Evolutionary conservation across 2,888 invertebrate genomes (phyloP).

Genomic region (Brenthis daphne): DNA sequence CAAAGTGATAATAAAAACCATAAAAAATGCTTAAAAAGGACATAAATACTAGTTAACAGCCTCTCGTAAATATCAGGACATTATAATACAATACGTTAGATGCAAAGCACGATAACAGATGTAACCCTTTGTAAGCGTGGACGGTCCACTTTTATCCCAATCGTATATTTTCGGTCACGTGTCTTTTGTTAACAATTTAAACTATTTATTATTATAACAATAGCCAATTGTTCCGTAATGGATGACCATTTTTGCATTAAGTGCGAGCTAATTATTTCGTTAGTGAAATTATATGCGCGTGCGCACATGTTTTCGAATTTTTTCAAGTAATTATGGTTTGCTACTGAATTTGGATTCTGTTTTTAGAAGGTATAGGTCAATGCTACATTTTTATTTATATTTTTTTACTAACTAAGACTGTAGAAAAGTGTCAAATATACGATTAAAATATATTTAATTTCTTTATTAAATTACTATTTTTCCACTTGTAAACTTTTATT

Average conservation of each 20-base stretch:
- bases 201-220: constrained; percentile 61
- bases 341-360: constrained; percentile 25
- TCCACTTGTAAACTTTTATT: too few species aligned
- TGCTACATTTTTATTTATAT: constrained; percentile 19
- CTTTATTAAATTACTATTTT: too few species aligned
- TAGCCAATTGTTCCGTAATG: constrained; percentile 52
- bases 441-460: too few species aligned
- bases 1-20: constrained; percentile 9
- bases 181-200: constrained; percentile 62
- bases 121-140: constrained; percentile 48
- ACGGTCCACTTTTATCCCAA: constrained; percentile 49
- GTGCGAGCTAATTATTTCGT: constrained; percentile 69
- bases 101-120: constrained; percentile 41
- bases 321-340: constrained; percentile 44
- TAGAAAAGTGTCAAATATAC: too few species aligned
- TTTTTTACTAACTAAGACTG: neutral
- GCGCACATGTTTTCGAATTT: constrained; percentile 25
- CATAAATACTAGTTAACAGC: constrained; percentile 19
- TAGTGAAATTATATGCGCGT: constrained; percentile 67
- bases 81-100: constrained; percentile 47
- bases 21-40: constrained; percentile 17
- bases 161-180: constrained; percentile 60
- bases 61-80: constrained; percentile 15
- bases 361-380: constrained; percentile 28
- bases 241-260: constrained; percentile 64